These are phyloP conservation scores for Buathra laborator DNA, from an alignment of 2,888 invertebrate genomes.

Conservation along the genomic window DNA sequence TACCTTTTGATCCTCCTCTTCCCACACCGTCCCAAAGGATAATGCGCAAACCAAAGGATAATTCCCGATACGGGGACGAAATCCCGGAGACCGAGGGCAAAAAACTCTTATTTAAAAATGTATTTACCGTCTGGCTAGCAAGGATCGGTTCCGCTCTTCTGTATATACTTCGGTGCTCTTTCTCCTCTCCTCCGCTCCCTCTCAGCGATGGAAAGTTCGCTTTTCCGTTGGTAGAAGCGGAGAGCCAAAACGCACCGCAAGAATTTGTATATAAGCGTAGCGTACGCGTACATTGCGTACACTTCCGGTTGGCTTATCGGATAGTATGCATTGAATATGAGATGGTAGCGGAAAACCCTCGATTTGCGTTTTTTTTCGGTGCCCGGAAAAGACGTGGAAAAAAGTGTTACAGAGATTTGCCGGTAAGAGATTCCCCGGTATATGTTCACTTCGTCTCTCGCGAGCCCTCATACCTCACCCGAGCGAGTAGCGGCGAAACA, in stretches of 20 bases:
- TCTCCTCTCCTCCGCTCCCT: background rate
- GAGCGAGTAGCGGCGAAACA: slow-evolving; percentile 62
- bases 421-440: background rate
- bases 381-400: background rate
- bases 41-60: slow-evolving; percentile 85
- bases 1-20: slow-evolving; percentile 81
- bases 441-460: slow-evolving; percentile 26
- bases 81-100: slow-evolving; percentile 78
- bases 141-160: slow-evolving; percentile 47
- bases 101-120: slow-evolving; percentile 84
- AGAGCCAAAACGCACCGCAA: slow-evolving; percentile 27
- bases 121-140: slow-evolving; percentile 82
- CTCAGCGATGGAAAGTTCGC: slow-evolving; percentile 64
- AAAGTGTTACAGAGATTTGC: background rate
- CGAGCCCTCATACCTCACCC: background rate
- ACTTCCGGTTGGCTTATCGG: background rate
- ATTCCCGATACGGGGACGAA: slow-evolving; percentile 84
- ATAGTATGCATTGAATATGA: background rate
- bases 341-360: background rate
- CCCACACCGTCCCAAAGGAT: slow-evolving; percentile 80
- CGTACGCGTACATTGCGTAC: background rate
- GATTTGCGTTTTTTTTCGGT: background rate
- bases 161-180: background rate
- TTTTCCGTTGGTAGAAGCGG: slow-evolving; percentile 49
- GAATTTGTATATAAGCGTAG: slow-evolving; percentile 25